Conservation (phyloP, 2,797 vertebrate genomes). For the Cyclopterus lumpus region DNA sequence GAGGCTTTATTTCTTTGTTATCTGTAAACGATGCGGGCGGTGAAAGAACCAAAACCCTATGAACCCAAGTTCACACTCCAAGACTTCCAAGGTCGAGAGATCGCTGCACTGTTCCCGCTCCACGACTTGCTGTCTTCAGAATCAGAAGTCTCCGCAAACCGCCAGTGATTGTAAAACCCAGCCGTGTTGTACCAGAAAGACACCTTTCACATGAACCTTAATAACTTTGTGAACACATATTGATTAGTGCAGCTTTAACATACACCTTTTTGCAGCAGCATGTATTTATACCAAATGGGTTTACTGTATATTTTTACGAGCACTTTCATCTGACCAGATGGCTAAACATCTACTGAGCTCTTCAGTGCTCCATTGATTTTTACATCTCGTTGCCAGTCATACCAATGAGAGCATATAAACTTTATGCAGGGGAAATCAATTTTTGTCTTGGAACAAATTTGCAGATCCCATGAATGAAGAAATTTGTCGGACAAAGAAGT, state of each 20-base stretch:
- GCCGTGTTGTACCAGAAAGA: not conserved
- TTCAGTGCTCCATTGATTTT: slow-evolving; percentile 64
- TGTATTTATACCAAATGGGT: slow-evolving; percentile 26
- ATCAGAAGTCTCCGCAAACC: too few relatives aligned
- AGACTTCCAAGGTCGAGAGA: not conserved
- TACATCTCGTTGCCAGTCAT: slow-evolving; percentile 46
- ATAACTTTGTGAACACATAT: not conserved
- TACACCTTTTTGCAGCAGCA: not conserved
- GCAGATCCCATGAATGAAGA: slow-evolving; percentile 33
- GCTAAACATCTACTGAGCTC: not conserved
- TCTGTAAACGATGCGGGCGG: not conserved
- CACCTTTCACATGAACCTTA: slow-evolving; percentile 2
- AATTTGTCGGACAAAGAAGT: slow-evolving; percentile 37
- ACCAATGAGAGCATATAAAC: slow-evolving; percentile 49
- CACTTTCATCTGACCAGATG: slow-evolving; percentile 8
- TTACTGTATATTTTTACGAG: slow-evolving; percentile 16
- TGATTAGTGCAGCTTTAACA: slow-evolving; percentile 22
- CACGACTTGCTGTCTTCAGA: not conserved
- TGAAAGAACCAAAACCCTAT: not conserved
- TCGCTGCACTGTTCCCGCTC: not conserved
- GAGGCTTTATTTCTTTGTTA: not conserved
- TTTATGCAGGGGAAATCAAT: slow-evolving; percentile 48
- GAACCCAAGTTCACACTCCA: too few relatives aligned
- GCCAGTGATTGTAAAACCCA: not conserved
- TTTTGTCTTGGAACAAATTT: slow-evolving; percentile 42